These are phyloP conservation scores for Lasioglossum villosulum DNA, from an alignment of 2,888 invertebrate species.

Conservation along the genomic window DNA sequence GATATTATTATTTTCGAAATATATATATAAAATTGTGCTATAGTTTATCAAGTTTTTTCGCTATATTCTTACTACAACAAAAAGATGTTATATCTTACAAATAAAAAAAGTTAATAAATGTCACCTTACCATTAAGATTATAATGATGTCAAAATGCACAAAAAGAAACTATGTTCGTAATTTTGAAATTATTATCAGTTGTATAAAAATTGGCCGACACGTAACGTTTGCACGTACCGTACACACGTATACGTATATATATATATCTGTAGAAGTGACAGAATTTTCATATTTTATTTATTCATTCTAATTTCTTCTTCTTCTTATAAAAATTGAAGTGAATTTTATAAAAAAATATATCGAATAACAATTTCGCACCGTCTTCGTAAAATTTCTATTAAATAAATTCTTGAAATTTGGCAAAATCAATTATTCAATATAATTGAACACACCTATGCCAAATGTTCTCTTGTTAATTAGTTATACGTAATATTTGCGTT, in stretches of 20 bases:
- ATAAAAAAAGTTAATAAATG: constrained; percentile 30
- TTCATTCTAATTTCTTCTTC: not conserved
- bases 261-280: constrained; percentile 2
- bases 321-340: not conserved
- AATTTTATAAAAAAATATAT: not conserved
- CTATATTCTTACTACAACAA: constrained; percentile 10
- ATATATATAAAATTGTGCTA: constrained; percentile 11
- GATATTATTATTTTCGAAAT: constrained; percentile 6
- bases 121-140: constrained; percentile 24
- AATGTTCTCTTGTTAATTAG: constrained; percentile 11
- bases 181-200: constrained; percentile 17
- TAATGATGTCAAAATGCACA: constrained; percentile 23
- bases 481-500: not conserved
- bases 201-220: constrained; percentile 11
- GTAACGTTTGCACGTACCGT: constrained; percentile 6
- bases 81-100: constrained; percentile 1
- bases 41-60: constrained; percentile 13
- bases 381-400: not conserved
- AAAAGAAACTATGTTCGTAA: constrained; percentile 27
- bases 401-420: not conserved
- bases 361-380: not conserved
- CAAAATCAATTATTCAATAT: not conserved
- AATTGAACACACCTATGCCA: not conserved
- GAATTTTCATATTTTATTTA: constrained; percentile 6
- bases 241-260: not conserved